Evolutionary conservation across 1,140 invertebrate species (phyloP).

Genomic region (Carcinoscorpius rotundicauda): DNA sequence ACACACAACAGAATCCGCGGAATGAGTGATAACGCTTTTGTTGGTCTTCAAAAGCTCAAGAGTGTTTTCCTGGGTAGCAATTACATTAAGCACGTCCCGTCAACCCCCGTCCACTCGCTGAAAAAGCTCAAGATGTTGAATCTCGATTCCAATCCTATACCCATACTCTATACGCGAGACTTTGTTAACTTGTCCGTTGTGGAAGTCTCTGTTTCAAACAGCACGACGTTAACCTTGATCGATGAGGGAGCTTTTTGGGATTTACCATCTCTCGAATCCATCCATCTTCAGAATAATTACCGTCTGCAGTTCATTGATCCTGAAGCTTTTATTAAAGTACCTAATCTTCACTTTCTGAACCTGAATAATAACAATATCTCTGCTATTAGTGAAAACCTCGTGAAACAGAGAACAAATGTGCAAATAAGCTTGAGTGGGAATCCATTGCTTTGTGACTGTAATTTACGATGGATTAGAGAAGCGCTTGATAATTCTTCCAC

Average conservation of each 20-base stretch:
- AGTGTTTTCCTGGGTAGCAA: slow-evolving; percentile 25
- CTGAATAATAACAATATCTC: slow-evolving; percentile 34
- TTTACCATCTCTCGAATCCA: slow-evolving; percentile 28
- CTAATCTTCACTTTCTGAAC: slow-evolving; percentile 30
- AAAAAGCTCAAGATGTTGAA: slow-evolving; percentile 55
- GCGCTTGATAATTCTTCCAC: slow-evolving; percentile 14
- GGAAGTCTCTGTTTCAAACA: slow-evolving; percentile 30
- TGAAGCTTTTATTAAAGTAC: slow-evolving; percentile 31
- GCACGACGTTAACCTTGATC: slow-evolving; percentile 31
- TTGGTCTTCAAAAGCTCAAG: slow-evolving; percentile 46
- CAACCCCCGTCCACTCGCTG: slow-evolving; percentile 24
- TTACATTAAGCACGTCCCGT: slow-evolving; percentile 24
- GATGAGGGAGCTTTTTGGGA: slow-evolving; percentile 35
- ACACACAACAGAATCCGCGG: slow-evolving; percentile 67
- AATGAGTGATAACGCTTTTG: slow-evolving; percentile 77
- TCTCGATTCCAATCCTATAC: slow-evolving; percentile 61
- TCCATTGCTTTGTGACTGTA: slow-evolving; percentile 39
- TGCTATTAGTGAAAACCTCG: slow-evolving; percentile 28
- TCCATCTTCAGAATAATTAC: slow-evolving; percentile 34
- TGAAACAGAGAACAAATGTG: slow-evolving; percentile 23
- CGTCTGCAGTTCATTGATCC: slow-evolving; percentile 34
- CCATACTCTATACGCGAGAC: slow-evolving; percentile 27
- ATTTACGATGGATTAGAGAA: slow-evolving; percentile 34
- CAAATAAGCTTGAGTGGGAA: slow-evolving; percentile 35
- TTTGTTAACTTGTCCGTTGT: slow-evolving; percentile 30